These are phyloP conservation scores for Dendroctonus ponderosae DNA, from an alignment of 1,140 invertebrate genomes.

Conservation along the genomic window DNA sequence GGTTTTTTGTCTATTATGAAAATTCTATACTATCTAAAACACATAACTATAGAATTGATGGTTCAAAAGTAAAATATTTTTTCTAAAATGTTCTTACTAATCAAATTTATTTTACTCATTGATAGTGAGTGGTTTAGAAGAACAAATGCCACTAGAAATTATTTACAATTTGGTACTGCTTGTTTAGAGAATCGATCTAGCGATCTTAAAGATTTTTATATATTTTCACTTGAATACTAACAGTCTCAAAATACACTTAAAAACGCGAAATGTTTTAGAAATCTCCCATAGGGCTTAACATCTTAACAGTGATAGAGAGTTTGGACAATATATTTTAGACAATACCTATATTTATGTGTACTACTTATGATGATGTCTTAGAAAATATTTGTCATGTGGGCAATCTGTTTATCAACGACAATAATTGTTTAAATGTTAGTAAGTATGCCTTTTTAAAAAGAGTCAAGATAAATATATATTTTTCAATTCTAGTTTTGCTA, in stretches of 20 bases:
- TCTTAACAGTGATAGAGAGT: constrained; percentile 14
- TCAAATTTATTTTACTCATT: neutral
- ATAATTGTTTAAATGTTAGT: constrained; percentile 26
- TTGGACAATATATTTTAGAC: constrained; percentile 31
- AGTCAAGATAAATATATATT: constrained; percentile 1
- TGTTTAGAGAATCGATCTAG: no score
- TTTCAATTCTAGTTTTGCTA: neutral
- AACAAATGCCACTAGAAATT: no score
- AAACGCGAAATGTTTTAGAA: neutral
- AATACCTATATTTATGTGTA: constrained; percentile 20
- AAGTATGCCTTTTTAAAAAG: no score
- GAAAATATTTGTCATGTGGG: constrained; percentile 22
- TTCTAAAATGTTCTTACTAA: constrained; percentile 3
- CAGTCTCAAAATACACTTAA: neutral
- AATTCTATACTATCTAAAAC: constrained; percentile 13
- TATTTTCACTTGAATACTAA: no score
- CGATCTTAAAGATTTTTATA: no score
- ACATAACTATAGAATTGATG: neutral
- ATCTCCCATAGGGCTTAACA: constrained; percentile 14
- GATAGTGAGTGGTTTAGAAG: neutral
- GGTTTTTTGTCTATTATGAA: constrained; percentile 30
- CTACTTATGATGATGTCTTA: constrained; percentile 14
- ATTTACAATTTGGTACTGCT: no score
- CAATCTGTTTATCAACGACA: constrained; percentile 19
- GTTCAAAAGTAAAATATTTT: no score